A percentile compares a stretch with the other conserved stretches of the same genome.
These are phyloP conservation scores for Paramuricea clavata DNA, from an alignment of 92 coral and sea anemone species.

Conservation along the genomic window DNA sequence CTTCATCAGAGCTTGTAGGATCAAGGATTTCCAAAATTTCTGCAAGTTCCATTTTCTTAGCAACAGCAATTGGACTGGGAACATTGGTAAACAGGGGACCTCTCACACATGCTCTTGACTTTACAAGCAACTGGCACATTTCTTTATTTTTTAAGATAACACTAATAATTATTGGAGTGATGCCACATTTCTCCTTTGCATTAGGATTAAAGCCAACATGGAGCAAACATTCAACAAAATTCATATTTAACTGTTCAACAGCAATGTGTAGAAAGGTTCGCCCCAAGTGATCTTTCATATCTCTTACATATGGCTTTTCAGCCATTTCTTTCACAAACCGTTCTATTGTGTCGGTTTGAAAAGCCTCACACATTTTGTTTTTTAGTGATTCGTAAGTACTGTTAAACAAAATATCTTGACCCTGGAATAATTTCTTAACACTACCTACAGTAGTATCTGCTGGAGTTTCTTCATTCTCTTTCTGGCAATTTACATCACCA, in stretches of 20 bases:
- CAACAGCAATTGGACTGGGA: no score
- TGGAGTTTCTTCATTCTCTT: background rate
- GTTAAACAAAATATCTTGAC: conserved; percentile 15
- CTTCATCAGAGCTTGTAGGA: no score
- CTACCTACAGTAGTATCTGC: conserved; percentile 26
- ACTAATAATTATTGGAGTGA: background rate
- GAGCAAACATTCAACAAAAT: conserved; percentile 18
- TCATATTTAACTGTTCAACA: background rate
- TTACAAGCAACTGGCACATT: conserved; percentile 32
- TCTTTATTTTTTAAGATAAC: conserved; percentile 9
- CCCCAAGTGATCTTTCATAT: conserved; percentile 6
- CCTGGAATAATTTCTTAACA: conserved; percentile 24
- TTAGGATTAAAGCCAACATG: conserved; percentile 8
- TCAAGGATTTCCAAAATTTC: no score
- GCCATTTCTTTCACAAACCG: conserved; percentile 44
- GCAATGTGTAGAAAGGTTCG: conserved; percentile 2
- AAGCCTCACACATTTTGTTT: conserved; percentile 20
- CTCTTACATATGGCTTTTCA: background rate
- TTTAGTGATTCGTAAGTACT: conserved; percentile 28
- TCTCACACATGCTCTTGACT: no score
- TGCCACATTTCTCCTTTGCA: conserved; percentile 30
- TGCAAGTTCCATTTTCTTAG: no score
- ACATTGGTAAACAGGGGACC: no score
- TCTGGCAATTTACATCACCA: conserved; percentile 21
- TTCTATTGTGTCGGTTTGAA: conserved; percentile 20